Base-by-base conservation (phyloP, 2,888 invertebrate species). In the Quadroppia sp. region DNA sequence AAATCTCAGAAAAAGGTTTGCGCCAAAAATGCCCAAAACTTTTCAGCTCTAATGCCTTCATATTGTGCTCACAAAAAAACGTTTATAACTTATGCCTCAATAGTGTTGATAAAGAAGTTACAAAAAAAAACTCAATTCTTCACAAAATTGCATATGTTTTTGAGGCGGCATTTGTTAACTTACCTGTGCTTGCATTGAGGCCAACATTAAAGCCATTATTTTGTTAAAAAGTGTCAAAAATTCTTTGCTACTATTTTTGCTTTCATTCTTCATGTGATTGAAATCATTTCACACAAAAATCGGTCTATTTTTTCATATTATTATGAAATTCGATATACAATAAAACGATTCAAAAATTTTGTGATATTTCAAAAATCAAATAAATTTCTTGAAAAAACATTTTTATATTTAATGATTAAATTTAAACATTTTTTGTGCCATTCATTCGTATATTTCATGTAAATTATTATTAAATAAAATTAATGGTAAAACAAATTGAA, bases 321-420 rank as follows among this genome's bases (percentile, higher is more conserved):
- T 53, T 53, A 53, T 23, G 13, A 23, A 53, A 53, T 53, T 53
- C 23, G n/a, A 53, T 23, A 45, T 45, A 13, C 17, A 17, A 20
- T 53, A 53, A 53, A 53, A 53, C 23, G 23, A 9, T 28, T 53
- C 25, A 25, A 53, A 53, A 53, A 23, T 11, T 20, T 25, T 53
- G 53, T 53, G 53, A 59, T 59, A 59, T 59, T 59, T 59, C 30
- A 59, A n/a, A 17, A 59, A 30, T 30, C 20, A 20, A 53, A 53
- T 3, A 20, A 23, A 53, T n/a, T 20, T 53, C 23, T 20, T 53
- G 25, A 53, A 2, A 53, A n/a, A 6, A 9, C 17, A 30, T 59
- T 59, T 13, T 59, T 59, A 59, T 32, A 59, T 59, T 59, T 59
- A 7, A 59, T 30, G 30, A 59, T 59, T 28, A 20, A 2, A 30